These are phyloP conservation scores for Lutjanus campechanus DNA, from an alignment of 2,797 vertebrate genomes.

Conservation along the genomic window DNA sequence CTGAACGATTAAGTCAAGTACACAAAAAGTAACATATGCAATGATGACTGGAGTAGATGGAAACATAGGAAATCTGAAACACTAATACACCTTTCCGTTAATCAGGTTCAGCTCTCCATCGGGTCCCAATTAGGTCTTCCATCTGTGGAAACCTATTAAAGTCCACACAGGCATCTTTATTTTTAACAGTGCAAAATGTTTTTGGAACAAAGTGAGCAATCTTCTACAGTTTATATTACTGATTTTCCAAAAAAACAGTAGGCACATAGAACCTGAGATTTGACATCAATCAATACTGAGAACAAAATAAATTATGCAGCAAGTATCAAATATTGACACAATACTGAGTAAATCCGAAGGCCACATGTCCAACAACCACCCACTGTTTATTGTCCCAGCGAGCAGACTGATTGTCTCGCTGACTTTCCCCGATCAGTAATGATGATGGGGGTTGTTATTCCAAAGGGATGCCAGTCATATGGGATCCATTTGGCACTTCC, in stretches of 20 bases:
- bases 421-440: conserved; percentile 67
- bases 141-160: conserved; percentile 46
- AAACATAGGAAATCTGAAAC: conserved; percentile 26
- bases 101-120: conserved; percentile 44
- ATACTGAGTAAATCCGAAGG: conserved; percentile 27
- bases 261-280: conserved; percentile 16
- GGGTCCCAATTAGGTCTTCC: conserved; percentile 49
- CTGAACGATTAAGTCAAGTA: conserved; percentile 9
- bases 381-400: conserved; percentile 66
- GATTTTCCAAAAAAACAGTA: conserved; percentile 26
- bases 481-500: conserved; percentile 80
- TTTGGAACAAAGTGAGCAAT: conserved; percentile 3
- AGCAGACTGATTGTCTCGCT: conserved; percentile 64
- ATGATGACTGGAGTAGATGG: conserved; percentile 6
- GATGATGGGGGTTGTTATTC: conserved; percentile 68
- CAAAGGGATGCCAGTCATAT: conserved; percentile 73
- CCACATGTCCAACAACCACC: conserved; percentile 48
- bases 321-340: conserved; percentile 11
- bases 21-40: conserved; percentile 15
- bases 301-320: conserved; percentile 31
- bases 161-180: conserved; percentile 27
- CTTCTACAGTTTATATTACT: neutral
- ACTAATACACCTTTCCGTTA: conserved; percentile 21
- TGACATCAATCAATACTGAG: conserved; percentile 32
- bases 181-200: conserved; percentile 35